Conservation (phyloP, 2,888 invertebrate genomes). For the Lottia scabra region DNA sequence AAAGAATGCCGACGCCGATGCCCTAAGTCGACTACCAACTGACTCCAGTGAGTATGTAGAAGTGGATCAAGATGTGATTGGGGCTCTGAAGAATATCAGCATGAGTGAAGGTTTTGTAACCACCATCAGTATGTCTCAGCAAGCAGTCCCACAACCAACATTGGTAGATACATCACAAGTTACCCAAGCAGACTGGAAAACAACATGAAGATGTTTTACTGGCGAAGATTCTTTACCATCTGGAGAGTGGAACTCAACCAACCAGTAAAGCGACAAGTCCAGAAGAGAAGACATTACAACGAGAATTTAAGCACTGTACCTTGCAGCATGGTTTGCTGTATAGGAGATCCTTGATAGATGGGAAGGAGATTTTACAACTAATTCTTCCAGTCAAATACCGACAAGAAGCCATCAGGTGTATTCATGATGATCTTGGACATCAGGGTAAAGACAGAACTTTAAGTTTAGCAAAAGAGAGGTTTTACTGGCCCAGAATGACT, state of each 20-base stretch:
- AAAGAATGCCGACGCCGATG: not conserved
- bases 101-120: not conserved
- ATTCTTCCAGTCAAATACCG: conserved; percentile 21
- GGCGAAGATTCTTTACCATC: not conserved
- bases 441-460: conserved; percentile 27
- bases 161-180: too few relatives aligned
- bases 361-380: conserved; percentile 18
- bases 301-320: not conserved
- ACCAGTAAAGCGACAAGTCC: not conserved
- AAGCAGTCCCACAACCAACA: too few relatives aligned
- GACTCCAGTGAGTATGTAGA: not conserved
- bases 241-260: not conserved
- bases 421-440: conserved; percentile 34
- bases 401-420: conserved; percentile 2
- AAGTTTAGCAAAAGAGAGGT: conserved; percentile 26
- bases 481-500: conserved; percentile 35
- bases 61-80: not conserved
- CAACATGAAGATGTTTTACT: not conserved
- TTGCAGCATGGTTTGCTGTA: not conserved
- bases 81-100: not conserved
- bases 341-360: not conserved
- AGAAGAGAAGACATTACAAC: conserved; percentile 4
- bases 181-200: not conserved
- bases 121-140: too few relatives aligned
- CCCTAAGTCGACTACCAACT: not conserved